These are phyloP conservation scores for Habrosyne pyritoides DNA, from an alignment of 2,888 invertebrate species.

Conservation along the genomic window DNA sequence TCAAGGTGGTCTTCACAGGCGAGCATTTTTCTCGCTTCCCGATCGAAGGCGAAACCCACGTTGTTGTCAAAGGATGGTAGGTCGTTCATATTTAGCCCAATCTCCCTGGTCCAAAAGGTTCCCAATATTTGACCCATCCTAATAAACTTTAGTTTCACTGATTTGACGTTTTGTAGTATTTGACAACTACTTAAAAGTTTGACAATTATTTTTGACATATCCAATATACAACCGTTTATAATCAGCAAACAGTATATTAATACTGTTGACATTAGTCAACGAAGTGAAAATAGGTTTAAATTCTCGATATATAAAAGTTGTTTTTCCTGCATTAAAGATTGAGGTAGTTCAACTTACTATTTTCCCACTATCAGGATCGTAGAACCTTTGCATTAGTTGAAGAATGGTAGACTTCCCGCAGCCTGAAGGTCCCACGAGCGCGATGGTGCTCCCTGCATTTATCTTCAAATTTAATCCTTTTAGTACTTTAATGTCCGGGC, in stretches of 20 bases:
- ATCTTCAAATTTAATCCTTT: slow-evolving; percentile 86
- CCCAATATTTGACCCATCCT: slow-evolving; percentile 63
- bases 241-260: no score
- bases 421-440: slow-evolving; percentile 88
- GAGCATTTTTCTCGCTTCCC: slow-evolving; percentile 88
- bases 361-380: slow-evolving; percentile 87
- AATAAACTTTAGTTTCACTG: not conserved
- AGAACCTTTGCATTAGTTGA: slow-evolving; percentile 90
- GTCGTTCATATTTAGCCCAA: slow-evolving; percentile 56
- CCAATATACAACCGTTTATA: no score
- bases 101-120: slow-evolving; percentile 37
- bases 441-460: slow-evolving; percentile 89
- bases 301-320: no score
- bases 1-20: slow-evolving; percentile 88
- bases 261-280: no score
- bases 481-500: slow-evolving; percentile 87
- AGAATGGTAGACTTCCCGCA: slow-evolving; percentile 92
- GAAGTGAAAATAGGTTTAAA: no score
- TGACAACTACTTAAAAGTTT: not conserved
- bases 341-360: no score
- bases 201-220: not conserved
- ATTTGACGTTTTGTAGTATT: not conserved
- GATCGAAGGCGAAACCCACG: slow-evolving; percentile 86
- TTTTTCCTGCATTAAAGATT: no score
- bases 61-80: slow-evolving; percentile 87